A percentile compares a stretch with the other conserved stretches of the same genome.
Conservation (phyloP, 30 jellyfish, hydroid and myxozoan species). For the Hydractinia symbiolongicarpus region DNA sequence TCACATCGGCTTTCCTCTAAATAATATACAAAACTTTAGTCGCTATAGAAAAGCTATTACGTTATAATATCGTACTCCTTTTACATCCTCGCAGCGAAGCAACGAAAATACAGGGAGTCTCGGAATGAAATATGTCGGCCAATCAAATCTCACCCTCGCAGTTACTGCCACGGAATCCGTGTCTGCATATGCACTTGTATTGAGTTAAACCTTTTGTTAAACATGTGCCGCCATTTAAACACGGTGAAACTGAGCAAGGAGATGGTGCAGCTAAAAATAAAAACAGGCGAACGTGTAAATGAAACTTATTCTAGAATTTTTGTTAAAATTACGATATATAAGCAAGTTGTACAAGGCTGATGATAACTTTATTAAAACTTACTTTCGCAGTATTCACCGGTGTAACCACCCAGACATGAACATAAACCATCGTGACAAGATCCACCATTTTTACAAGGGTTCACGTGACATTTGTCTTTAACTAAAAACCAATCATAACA, state of each 20-base stretch:
- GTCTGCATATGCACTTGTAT: conserved; percentile 86
- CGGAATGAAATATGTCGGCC: too few species aligned
- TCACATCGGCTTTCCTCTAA: conserved; percentile 86
- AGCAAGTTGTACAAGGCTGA: background rate
- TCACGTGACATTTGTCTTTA: conserved; percentile 69
- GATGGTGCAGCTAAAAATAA: conserved; percentile 74
- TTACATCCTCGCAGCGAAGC: too few species aligned
- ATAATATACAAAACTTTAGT: background rate
- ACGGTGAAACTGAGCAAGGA: conserved; percentile 92
- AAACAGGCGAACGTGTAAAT: too few species aligned
- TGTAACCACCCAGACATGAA: conserved; percentile 64
- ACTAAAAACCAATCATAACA: conserved; percentile 34
- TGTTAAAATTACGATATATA: background rate
- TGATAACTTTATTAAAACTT: background rate
- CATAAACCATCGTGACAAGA: conserved; percentile 81
- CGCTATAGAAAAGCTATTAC: background rate
- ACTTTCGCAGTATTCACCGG: conserved; percentile 90
- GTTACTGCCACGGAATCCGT: conserved; percentile 84
- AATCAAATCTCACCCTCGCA: conserved; percentile 62
- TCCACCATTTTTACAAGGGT: conserved; percentile 91
- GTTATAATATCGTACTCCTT: too few species aligned
- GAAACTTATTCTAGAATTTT: background rate
- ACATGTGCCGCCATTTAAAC: conserved; percentile 92
- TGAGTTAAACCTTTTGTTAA: conserved; percentile 62
- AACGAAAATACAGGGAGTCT: too few species aligned